phyloP scores from a whole-genome alignment of 2,797 vertebrate genomes.

The Caiman crocodilus region DNA sequence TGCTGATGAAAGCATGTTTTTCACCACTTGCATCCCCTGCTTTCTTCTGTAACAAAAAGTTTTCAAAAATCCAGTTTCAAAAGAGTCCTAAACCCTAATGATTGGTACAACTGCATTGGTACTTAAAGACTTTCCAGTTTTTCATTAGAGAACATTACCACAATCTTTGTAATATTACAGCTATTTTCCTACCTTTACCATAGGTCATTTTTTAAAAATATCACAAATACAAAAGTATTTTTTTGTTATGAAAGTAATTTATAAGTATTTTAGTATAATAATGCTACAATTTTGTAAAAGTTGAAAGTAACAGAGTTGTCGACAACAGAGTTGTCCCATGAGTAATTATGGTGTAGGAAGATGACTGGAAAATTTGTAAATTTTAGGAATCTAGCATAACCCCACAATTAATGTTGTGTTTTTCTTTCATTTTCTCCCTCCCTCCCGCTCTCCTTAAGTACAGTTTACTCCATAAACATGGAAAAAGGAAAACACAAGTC shows the following conservation, averaged over 20 bases:
- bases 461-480: background rate
- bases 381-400: slow-evolving; percentile 5
- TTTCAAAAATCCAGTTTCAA: background rate
- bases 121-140: background rate
- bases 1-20: background rate
- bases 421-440: background rate
- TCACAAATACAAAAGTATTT: background rate
- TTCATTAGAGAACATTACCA: background rate
- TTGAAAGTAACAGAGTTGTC: background rate
- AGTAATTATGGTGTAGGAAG: background rate
- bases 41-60: background rate
- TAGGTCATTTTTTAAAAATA: background rate
- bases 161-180: background rate
- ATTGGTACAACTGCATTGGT: background rate
- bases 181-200: background rate
- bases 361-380: background rate
- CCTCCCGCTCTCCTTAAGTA: background rate
- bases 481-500: background rate
- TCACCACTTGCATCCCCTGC: background rate
- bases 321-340: background rate
- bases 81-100: background rate
- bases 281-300: background rate
- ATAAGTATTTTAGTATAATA: background rate
- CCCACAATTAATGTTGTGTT: background rate
- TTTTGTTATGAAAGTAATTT: background rate